These are phyloP conservation scores for Leptoclinus maculatus DNA, from an alignment of 2,797 vertebrate genomes.

Conservation along the genomic window DNA sequence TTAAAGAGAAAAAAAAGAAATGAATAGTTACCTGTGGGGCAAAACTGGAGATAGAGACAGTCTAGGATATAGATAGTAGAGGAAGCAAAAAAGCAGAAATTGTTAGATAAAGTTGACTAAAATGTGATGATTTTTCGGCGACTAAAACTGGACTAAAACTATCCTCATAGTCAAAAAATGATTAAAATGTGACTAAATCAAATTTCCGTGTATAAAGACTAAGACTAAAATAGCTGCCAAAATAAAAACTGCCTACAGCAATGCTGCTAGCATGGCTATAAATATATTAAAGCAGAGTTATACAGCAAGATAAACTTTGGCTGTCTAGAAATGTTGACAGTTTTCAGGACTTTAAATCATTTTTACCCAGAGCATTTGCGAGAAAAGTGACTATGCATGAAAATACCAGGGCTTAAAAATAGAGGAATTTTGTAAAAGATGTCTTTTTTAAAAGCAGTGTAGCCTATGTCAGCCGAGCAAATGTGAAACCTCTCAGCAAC, in stretches of 20 bases:
- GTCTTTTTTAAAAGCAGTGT: neutral
- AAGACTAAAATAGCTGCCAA: neutral
- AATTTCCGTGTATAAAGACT: neutral
- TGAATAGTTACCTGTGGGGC: neutral
- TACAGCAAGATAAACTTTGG: neutral
- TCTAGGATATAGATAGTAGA: neutral
- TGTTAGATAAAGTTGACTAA: neutral
- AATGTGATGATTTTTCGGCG: neutral
- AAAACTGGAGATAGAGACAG: neutral
- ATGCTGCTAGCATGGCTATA: neutral
- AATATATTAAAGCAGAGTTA: neutral
- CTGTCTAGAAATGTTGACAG: neutral
- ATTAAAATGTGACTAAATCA: neutral
- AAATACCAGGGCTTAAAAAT: neutral
- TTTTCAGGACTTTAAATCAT: neutral
- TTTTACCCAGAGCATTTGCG: neutral
- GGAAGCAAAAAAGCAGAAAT: neutral
- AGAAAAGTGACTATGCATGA: neutral
- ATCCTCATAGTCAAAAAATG: neutral
- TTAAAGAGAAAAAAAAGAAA: neutral
- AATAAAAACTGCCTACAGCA: neutral
- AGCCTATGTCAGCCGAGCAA: neutral
- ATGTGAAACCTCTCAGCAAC: conserved; percentile 6
- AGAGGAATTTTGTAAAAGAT: neutral
- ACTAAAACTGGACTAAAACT: neutral